Conservation (phyloP, 1,140 invertebrate genomes). For the Drosophila subpulchrella region DNA sequence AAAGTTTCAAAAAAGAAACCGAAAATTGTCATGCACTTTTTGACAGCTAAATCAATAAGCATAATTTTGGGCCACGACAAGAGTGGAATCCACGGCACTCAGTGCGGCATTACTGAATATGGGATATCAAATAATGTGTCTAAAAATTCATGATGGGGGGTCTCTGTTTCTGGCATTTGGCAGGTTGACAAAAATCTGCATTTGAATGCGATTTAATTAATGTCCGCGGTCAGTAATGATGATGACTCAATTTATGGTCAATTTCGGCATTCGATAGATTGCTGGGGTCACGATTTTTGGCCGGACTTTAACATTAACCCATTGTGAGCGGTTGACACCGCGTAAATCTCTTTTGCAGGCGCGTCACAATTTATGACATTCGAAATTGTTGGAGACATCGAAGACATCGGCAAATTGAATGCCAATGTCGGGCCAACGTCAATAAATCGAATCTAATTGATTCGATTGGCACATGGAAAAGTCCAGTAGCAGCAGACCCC, state of each 20-base stretch:
- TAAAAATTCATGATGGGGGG: slow-evolving; percentile 27
- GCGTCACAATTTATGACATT: slow-evolving; percentile 60
- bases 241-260: slow-evolving; percentile 55
- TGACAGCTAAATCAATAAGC: slow-evolving; percentile 75
- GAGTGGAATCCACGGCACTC: slow-evolving; percentile 55
- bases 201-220: slow-evolving; percentile 64
- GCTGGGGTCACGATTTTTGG: slow-evolving; percentile 12
- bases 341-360: slow-evolving; percentile 22
- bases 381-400: slow-evolving; percentile 36
- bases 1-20: slow-evolving; percentile 21
- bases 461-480: slow-evolving; percentile 52
- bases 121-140: slow-evolving; percentile 15
- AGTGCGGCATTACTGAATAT: slow-evolving; percentile 15
- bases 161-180: slow-evolving; percentile 18
- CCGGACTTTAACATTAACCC: slow-evolving; percentile 32
- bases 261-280: slow-evolving; percentile 23
- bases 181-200: slow-evolving; percentile 53
- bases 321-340: slow-evolving; percentile 16
- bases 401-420: slow-evolving; percentile 59
- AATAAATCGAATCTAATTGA: slow-evolving; percentile 66
- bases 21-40: slow-evolving; percentile 65
- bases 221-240: slow-evolving; percentile 25
- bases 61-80: slow-evolving; percentile 56
- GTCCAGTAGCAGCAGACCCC: slow-evolving; percentile 61
- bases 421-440: slow-evolving; percentile 60